Evolutionary conservation across 1,140 invertebrate species (phyloP), one percentile per base, ranked within the genome.

Genomic region (Popillia japonica): DNA sequence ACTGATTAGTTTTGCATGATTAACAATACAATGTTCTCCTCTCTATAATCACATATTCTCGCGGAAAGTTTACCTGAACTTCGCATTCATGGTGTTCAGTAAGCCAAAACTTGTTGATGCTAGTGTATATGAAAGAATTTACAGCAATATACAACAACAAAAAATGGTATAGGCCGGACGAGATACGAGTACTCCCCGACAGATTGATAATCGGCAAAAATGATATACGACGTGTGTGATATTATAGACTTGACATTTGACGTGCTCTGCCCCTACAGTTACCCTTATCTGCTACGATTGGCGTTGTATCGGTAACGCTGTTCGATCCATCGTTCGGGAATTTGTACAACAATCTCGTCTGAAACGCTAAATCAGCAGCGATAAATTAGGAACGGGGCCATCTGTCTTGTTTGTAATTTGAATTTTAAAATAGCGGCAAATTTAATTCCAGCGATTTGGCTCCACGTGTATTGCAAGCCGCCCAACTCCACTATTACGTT

Each of bases 351-450:
- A 14, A 55, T 55, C 48, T 55, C 48, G 48, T 55, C 48, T 55
- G 17, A 68, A 68, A 68, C 61, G 61, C n/a, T 68, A 68, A 68
- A 68, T 68, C 61, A 23, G 14, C n/a, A 22, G 11, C 61, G 61
- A 34, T 68, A 68, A 68, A 68, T 68, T 68, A 68, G 61, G 61
- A 64, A 3, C 20, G 61, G n/a, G 10, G 9, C 22, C n/a, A 68
- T 68, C 61, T 23, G 61, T 27, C 17, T 68, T 68, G 61, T 68
- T 68, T 68, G 61, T 68, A 68, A 68, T 68, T 68, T 68, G 61
- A 68, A 68, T 68, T 68, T 68, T 68, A 23, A 68, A 68, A 27
- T 34, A 68, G 61, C 61, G 61, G 61, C 61, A 68, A 68, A 68
- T 68, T 68, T 68, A 68, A 68, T 68, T 68, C 61, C 61, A 14